Percentiles rank a stretch among this genome's conserved stretches.
Evolutionary conservation across 1,140 invertebrate genomes (phyloP).

Genomic region (Atta colombica): DNA sequence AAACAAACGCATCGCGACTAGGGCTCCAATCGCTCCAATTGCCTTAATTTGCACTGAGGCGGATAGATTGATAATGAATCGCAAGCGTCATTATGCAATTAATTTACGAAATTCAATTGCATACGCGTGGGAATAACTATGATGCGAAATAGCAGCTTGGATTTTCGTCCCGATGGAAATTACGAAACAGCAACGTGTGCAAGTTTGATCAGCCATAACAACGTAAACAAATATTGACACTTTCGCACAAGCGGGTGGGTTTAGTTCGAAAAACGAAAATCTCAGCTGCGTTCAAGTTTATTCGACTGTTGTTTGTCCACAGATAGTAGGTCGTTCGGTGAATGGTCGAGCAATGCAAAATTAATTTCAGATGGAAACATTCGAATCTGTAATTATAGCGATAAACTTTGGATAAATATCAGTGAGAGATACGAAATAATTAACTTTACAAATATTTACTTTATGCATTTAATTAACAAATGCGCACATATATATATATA

Average conservation of each 20-base stretch:
- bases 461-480: slow-evolving; percentile 15
- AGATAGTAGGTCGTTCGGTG: background rate
- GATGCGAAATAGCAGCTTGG: slow-evolving; percentile 41
- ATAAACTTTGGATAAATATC: slow-evolving; percentile 21
- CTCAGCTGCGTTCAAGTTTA: slow-evolving; percentile 50
- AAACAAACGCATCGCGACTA: slow-evolving; percentile 32
- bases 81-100: slow-evolving; percentile 77
- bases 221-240: slow-evolving; percentile 66
- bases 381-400: slow-evolving; percentile 27
- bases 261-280: slow-evolving; percentile 56
- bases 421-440: slow-evolving; percentile 12
- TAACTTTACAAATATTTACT: slow-evolving; percentile 43
- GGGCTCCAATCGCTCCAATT: slow-evolving; percentile 76
- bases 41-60: slow-evolving; percentile 77
- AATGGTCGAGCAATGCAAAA: slow-evolving; percentile 29
- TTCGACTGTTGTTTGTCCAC: slow-evolving; percentile 46
- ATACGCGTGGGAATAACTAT: slow-evolving; percentile 30
- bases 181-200: slow-evolving; percentile 36
- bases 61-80: slow-evolving; percentile 79
- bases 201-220: slow-evolving; percentile 54
- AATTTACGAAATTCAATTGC: slow-evolving; percentile 80
- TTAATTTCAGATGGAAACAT: slow-evolving; percentile 45
- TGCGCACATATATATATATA: background rate
- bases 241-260: slow-evolving; percentile 44
- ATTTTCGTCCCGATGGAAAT: slow-evolving; percentile 41